phyloP scores from a whole-genome alignment of 2,113 vertebrate species.

The Trochalopteron elliotii region DNA sequence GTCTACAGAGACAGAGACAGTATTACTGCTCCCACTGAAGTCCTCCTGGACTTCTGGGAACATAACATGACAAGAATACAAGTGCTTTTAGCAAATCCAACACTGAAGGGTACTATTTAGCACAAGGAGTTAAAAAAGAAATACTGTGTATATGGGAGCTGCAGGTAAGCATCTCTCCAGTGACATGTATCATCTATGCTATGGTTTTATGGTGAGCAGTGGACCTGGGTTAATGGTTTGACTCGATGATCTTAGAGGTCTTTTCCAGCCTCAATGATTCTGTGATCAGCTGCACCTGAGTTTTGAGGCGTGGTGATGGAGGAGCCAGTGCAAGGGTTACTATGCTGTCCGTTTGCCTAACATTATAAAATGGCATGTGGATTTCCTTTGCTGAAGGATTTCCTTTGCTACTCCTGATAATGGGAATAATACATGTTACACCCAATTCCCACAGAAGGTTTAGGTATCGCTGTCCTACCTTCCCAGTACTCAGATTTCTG shows the following conservation, averaged over 20 bases:
- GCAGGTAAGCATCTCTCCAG: not conserved
- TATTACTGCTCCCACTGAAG: not conserved
- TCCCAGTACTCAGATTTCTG: not conserved
- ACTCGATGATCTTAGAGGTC: accelerated
- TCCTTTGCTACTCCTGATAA: not conserved
- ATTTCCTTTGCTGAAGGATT: not conserved
- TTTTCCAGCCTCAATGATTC: not conserved
- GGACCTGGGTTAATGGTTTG: not conserved
- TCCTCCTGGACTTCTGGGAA: not conserved
- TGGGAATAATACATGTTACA: not conserved
- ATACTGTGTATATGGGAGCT: not conserved
- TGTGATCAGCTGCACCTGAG: not conserved
- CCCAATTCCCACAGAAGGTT: not conserved
- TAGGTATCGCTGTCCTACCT: accelerated
- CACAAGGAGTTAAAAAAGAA: not conserved
- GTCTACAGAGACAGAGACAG: accelerated
- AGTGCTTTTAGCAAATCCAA: not conserved
- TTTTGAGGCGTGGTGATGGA: accelerated
- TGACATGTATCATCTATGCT: accelerated
- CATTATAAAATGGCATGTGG: not conserved
- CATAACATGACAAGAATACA: not conserved
- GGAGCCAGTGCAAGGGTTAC: not conserved
- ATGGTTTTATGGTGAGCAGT: not conserved
- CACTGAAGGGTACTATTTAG: not conserved
- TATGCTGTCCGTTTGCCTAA: not conserved